Conservation (phyloP, 92 coral and sea anemone species). For the Porites cylindrica region DNA sequence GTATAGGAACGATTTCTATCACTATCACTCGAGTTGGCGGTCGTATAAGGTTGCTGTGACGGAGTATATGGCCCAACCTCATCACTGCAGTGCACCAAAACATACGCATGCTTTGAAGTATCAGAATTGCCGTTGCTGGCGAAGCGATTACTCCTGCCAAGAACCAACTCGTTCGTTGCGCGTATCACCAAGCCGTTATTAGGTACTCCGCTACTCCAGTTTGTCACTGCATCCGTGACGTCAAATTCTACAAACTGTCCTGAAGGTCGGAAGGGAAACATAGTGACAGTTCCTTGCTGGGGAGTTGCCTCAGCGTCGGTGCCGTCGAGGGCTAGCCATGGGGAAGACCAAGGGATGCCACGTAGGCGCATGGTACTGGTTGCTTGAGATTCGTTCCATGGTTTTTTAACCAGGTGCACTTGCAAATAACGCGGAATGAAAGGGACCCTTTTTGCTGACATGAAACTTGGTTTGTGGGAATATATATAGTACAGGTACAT, state of each 20-base stretch:
- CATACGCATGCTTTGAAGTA: conserved; percentile 58
- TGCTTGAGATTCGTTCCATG: conserved; percentile 73
- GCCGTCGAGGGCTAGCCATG: conserved; percentile 41
- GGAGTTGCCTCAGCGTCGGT: conserved; percentile 54
- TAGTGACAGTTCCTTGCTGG: conserved; percentile 55
- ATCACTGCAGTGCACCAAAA: conserved; percentile 54
- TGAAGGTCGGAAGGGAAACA: conserved; percentile 62
- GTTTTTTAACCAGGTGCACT: conserved; percentile 70
- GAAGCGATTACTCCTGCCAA: conserved; percentile 71
- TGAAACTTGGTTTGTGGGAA: conserved; percentile 72
- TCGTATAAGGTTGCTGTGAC: no score
- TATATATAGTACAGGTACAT: conserved; percentile 50
- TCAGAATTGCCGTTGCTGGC: conserved; percentile 63
- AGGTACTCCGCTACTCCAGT: conserved; percentile 68
- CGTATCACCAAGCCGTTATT: conserved; percentile 63
- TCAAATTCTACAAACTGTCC: conserved; percentile 31
- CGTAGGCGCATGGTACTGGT: conserved; percentile 42
- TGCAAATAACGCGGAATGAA: conserved; percentile 51
- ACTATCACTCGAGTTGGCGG: no score
- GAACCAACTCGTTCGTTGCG: conserved; percentile 47
- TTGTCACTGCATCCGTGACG: conserved; percentile 66
- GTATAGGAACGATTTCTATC: no score
- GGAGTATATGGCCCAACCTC: background rate
- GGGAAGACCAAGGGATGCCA: conserved; percentile 40
- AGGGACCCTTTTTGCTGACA: conserved; percentile 29